Evolutionary conservation across 1,140 invertebrate genomes (phyloP), one percentile per base, ranked within the genome.

Genomic region (Bombus cullumanus): DNA sequence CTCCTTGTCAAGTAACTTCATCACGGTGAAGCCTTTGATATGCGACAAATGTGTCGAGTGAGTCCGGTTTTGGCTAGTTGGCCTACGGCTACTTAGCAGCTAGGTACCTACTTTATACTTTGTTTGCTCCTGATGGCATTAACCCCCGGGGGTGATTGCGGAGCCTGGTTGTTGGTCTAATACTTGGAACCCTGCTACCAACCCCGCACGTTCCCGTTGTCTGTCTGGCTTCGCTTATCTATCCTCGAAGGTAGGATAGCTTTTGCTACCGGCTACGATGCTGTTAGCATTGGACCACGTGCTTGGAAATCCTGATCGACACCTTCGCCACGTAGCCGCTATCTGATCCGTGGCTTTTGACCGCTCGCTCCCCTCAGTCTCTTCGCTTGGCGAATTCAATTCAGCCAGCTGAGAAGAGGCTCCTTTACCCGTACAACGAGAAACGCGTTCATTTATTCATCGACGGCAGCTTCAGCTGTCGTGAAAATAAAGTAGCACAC

Each of bases 101-200:
- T 85, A 77, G 66, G 87, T 93, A 92, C 91, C 92, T 93, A 93
- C 94, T 94, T 94, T 94, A 94, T 94, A 95, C 93, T 95, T 94
- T 94, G 94, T 94, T 95, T 94, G 91, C 87, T 87, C 82, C 92
- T 93, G 93, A 94, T 94, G 92, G 92, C 92, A 95, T 95, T 94
- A 95, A 90, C 92, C 92, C 87, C 90, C 85, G 86, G 85, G 92
- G 94, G 91, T 94, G 92, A 94, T 95, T 94, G 92, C 91, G 87
- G 88, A 93, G 31, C 90, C 89, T 88, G 90, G 89, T 85, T 93
- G 90, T 89, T 86, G 78, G 89, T 74, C 84, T 79, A 82, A 87
- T 79, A 85, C 81, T 66, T 78, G 18, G 41, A 43, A 43, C n/a
- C 41, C 71, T 31, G 71, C 41, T 85, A 22, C 18, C 83, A 82